Conservation (phyloP, 2,797 vertebrate genomes). For the Platalea minor region DNA sequence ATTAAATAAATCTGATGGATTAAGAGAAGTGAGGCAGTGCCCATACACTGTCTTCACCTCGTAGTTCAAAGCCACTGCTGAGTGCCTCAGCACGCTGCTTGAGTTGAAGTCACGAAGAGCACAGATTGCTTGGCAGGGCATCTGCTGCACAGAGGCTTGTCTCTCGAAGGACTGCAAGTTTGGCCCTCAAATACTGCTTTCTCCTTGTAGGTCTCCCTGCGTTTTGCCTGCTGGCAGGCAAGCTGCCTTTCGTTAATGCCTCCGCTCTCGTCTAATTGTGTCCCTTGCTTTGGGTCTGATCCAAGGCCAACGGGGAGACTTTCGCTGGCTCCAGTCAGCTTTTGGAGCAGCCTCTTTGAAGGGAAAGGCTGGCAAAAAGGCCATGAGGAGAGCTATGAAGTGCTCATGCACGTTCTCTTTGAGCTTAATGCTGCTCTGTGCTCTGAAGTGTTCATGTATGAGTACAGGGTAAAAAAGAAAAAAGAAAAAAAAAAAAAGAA, state of each 20-base stretch:
- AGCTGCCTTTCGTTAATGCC: background rate
- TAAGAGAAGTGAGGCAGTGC: background rate
- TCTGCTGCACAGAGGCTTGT: accelerated
- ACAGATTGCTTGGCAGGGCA: background rate
- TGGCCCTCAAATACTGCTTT: background rate
- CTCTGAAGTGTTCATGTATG: background rate
- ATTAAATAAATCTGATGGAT: background rate
- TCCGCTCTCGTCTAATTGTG: background rate
- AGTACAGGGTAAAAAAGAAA: background rate
- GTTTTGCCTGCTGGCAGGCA: background rate
- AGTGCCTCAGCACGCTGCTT: background rate
- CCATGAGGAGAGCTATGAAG: background rate
- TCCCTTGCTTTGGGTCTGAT: background rate
- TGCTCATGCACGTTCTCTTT: background rate
- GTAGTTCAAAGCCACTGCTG: background rate
- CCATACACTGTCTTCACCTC: background rate
- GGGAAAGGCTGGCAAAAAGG: background rate
- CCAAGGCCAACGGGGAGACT: background rate
- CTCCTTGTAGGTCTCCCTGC: background rate
- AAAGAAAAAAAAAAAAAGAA: background rate
- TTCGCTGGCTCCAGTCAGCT: background rate
- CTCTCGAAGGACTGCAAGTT: background rate
- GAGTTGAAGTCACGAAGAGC: background rate
- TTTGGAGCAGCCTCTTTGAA: background rate
- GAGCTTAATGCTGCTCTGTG: background rate